Conservation (phyloP, 1,140 invertebrate genomes). For the Orchestia grillus region DNA sequence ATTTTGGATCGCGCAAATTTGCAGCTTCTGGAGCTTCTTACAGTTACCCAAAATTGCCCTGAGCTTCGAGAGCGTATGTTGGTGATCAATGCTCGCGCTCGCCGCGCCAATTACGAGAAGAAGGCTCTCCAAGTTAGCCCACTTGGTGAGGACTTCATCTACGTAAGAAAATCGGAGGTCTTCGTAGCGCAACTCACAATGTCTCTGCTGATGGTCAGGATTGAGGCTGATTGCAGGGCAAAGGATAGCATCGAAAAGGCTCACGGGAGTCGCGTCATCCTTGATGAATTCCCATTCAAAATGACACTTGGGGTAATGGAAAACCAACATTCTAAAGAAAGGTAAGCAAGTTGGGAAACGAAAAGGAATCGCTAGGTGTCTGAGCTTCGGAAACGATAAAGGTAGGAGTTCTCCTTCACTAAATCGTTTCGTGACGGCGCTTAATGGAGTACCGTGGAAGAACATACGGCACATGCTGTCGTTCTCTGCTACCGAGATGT, state of each 20-base stretch:
- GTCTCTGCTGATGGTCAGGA: background rate
- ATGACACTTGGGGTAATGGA: background rate
- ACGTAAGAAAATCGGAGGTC: slow-evolving; percentile 19
- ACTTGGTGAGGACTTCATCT: slow-evolving; percentile 5
- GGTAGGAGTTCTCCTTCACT: background rate
- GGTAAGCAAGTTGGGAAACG: background rate
- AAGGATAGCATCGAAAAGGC: background rate
- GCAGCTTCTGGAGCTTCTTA: background rate
- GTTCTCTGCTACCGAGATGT: background rate
- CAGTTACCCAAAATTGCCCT: background rate
- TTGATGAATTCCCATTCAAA: background rate
- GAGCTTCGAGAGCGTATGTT: background rate
- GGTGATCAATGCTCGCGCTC: background rate
- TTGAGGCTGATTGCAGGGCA: slow-evolving; percentile 11
- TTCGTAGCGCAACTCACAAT: slow-evolving; percentile 34
- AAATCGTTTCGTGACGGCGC: background rate
- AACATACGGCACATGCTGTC: background rate
- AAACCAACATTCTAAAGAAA: slow-evolving; percentile 6
- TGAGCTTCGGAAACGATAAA: slow-evolving; percentile 4
- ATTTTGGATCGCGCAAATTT: background rate
- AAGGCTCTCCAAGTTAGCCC: background rate
- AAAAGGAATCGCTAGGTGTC: background rate
- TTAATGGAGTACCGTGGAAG: background rate
- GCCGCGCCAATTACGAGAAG: background rate
- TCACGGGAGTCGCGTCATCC: background rate